phyloP scores from a whole-genome alignment of 2,888 invertebrate genomes.

The Steinernema scapterisci region DNA sequence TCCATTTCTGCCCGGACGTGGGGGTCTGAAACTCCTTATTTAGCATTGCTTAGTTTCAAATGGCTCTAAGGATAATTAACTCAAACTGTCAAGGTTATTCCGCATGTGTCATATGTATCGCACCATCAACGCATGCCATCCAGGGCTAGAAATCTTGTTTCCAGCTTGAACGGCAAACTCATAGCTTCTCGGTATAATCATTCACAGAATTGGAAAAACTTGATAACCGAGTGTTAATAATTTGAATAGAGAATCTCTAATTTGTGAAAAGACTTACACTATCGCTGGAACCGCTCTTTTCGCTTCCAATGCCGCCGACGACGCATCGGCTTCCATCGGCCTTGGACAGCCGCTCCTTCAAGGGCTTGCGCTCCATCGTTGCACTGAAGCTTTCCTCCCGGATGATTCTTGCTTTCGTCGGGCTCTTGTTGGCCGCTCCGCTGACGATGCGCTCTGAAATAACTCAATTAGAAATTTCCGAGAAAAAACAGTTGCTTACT shows the following conservation, averaged over 20 bases:
- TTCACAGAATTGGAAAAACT: too few species aligned
- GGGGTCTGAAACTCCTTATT: neutral
- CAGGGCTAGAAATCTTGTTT: neutral
- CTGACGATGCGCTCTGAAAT: constrained; percentile 2
- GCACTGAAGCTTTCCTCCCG: neutral
- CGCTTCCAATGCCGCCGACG: neutral
- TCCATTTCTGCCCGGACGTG: too few species aligned
- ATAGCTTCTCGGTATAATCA: constrained; percentile 30
- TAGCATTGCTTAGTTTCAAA: too few species aligned
- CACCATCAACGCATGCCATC: constrained; percentile 12
- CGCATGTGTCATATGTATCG: constrained; percentile 22
- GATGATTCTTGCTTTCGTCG: neutral
- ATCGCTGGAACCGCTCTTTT: neutral
- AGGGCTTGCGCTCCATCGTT: neutral
- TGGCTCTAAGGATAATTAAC: too few species aligned
- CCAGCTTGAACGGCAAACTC: constrained; percentile 1
- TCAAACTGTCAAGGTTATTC: too few species aligned
- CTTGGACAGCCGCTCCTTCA: neutral
- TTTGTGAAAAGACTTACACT: too few species aligned
- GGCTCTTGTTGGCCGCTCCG: neutral
- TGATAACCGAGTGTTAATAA: too few species aligned
- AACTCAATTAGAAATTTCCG: neutral
- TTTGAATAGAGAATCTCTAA: too few species aligned
- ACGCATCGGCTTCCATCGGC: neutral
- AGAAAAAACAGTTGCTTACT: neutral